Conservation (phyloP, 23 tunicate genomes). For the Oikopleura vanhoeffeni region DNA sequence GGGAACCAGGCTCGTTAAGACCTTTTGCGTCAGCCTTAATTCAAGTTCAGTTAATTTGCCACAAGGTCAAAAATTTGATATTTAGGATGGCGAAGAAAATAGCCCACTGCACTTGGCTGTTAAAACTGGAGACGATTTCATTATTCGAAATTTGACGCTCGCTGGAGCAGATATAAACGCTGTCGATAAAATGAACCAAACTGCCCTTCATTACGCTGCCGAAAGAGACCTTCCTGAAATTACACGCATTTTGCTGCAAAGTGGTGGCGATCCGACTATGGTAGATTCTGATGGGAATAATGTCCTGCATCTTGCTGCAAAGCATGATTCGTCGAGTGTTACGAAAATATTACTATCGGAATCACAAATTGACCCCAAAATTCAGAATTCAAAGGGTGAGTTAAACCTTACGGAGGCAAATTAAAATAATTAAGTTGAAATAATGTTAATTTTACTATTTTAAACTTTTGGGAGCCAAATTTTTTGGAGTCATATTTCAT, state of each 20-base stretch:
- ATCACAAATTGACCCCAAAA: conserved; percentile 14
- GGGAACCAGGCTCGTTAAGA: no score
- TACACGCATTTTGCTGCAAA: conserved; percentile 29
- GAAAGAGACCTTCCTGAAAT: conserved; percentile 25
- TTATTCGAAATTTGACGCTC: conserved; percentile 37
- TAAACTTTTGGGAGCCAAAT: no score
- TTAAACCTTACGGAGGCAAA: no score
- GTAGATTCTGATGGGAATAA: conserved; percentile 21
- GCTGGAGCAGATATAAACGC: conserved; percentile 40
- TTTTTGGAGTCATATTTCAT: no score
- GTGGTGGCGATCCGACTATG: conserved; percentile 25
- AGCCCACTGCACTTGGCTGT: conserved; percentile 49
- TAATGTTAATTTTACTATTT: no score
- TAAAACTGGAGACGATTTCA: conserved; percentile 33
- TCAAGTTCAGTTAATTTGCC: no score
- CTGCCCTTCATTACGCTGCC: conserved; percentile 38
- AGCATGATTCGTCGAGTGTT: conserved; percentile 27
- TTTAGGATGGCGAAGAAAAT: conserved; percentile 21
- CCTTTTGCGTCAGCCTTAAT: no score
- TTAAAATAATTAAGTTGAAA: no score
- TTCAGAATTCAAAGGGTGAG: conserved; percentile 27
- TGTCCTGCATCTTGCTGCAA: conserved; percentile 35
- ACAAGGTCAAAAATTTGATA: neutral
- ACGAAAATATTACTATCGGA: conserved; percentile 23
- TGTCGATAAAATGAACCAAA: conserved; percentile 24